phyloP scores from a whole-genome alignment of 2,888 invertebrate genomes.

The Plagodis dolabraria region DNA sequence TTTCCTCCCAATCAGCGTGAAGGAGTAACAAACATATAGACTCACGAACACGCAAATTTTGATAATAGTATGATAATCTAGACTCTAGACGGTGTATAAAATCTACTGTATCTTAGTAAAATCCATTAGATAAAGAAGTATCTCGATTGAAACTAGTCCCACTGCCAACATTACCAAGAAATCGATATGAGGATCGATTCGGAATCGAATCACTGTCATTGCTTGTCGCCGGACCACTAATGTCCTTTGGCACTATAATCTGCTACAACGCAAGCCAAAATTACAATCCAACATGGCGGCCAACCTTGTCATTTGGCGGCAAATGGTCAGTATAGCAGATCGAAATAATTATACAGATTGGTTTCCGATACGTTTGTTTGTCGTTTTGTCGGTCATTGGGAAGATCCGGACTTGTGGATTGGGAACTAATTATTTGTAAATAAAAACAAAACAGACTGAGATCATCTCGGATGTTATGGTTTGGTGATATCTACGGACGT shows the following conservation, averaged over 20 bases:
- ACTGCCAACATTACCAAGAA: constrained; percentile 42
- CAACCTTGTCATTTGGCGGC: constrained; percentile 76
- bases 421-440: neutral
- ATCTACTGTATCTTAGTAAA: too few relatives aligned
- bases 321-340: constrained; percentile 53
- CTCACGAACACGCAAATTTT: too few relatives aligned
- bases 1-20: too few relatives aligned
- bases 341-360: constrained; percentile 62
- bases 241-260: constrained; percentile 73
- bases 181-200: constrained; percentile 57
- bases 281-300: constrained; percentile 68
- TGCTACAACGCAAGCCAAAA: constrained; percentile 67
- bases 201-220: constrained; percentile 61
- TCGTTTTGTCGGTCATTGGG: constrained; percentile 41
- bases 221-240: constrained; percentile 66
- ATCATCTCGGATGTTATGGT: neutral
- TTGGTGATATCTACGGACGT: neutral
- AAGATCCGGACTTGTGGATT: constrained; percentile 8
- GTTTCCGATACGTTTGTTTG: constrained; percentile 60
- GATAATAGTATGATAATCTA: too few relatives aligned
- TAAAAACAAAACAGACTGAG: neutral
- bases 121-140: too few relatives aligned
- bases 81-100: too few relatives aligned
- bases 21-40: too few relatives aligned
- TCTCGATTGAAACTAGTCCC: neutral